Evolutionary conservation across 2,797 vertebrate species (phyloP).

Genomic region (Aphelocoma californica): DNA sequence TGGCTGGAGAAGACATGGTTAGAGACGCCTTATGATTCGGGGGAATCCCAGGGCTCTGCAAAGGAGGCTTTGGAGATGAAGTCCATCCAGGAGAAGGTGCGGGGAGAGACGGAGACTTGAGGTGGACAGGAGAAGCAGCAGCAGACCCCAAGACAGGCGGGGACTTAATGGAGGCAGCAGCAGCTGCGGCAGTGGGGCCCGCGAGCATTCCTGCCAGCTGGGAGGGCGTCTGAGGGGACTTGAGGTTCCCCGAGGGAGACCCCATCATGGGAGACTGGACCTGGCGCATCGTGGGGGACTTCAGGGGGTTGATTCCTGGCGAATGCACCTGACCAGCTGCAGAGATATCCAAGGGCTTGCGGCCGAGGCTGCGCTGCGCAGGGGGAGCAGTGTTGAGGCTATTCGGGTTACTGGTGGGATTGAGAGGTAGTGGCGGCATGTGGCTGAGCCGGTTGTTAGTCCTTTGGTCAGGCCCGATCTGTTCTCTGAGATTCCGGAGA

Average conservation of each 20-base stretch:
- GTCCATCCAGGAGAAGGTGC: constrained; percentile 98
- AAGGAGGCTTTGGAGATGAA: constrained; percentile 96
- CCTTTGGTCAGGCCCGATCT: constrained; percentile 94
- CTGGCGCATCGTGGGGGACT: constrained; percentile 96
- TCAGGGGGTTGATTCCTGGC: constrained; percentile 93
- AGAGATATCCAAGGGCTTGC: constrained; percentile 94
- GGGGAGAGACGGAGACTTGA: constrained; percentile 98
- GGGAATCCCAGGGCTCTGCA: constrained; percentile 98
- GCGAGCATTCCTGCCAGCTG: constrained; percentile 97
- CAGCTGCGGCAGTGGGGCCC: constrained; percentile 86
- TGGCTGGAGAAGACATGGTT: constrained; percentile 95
- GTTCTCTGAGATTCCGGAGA: constrained; percentile 88
- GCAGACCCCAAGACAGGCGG: constrained; percentile 97
- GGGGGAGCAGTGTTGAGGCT: constrained; percentile 84
- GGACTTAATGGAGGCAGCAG: constrained; percentile 95
- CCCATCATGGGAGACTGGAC: constrained; percentile 99
- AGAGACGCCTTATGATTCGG: constrained; percentile 92
- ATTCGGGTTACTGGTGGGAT: constrained; percentile 79
- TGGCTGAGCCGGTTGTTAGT: constrained; percentile 95
- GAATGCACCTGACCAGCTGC: constrained; percentile 92
- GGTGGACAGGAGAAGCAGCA: constrained; percentile 98
- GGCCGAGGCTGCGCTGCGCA: constrained; percentile 82
- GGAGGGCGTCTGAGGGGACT: constrained; percentile 97
- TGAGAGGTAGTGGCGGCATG: constrained; percentile 90
- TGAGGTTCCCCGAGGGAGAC: constrained; percentile 96